phyloP scores from a whole-genome alignment of 2,113 vertebrate genomes.

The Festucalex cinctus region DNA sequence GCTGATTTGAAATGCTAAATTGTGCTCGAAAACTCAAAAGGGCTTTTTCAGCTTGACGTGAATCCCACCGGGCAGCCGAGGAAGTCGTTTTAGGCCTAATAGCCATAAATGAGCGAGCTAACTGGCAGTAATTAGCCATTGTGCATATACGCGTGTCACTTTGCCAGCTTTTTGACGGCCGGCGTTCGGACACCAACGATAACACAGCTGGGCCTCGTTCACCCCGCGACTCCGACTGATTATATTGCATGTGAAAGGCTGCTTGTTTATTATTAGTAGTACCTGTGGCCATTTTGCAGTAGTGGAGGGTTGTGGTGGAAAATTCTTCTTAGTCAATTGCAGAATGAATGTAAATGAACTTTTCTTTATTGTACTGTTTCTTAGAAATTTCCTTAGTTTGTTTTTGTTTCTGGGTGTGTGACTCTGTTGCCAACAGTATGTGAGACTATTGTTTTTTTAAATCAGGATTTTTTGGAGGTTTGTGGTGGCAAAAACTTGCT shows the following conservation, averaged over 20 bases:
- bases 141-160: slow-evolving; percentile 45
- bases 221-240: slow-evolving; percentile 51
- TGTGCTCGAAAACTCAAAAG: slow-evolving; percentile 35
- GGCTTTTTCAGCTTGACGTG: slow-evolving; percentile 46
- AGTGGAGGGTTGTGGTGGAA: background rate
- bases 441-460: too few relatives aligned
- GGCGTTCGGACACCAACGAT: slow-evolving; percentile 57
- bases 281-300: slow-evolving; percentile 5
- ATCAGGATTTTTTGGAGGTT: too few relatives aligned
- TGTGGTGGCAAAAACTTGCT: too few relatives aligned
- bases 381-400: background rate
- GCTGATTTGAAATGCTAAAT: slow-evolving; percentile 53
- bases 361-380: background rate
- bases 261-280: slow-evolving; percentile 21
- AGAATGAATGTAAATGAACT: background rate
- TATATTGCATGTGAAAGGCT: slow-evolving; percentile 42
- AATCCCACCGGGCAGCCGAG: slow-evolving; percentile 56
- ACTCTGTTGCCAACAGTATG: too few relatives aligned
- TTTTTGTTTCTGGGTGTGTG: too few relatives aligned
- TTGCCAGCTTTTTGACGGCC: slow-evolving; percentile 49
- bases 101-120: slow-evolving; percentile 55
- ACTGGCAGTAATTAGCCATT: slow-evolving; percentile 66
- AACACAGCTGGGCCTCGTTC: slow-evolving; percentile 67
- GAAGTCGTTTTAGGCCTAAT: slow-evolving; percentile 70
- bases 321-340: background rate